Evolutionary conservation across 2,113 vertebrate species (phyloP).

Genomic region (Gopherus flavomarginatus): DNA sequence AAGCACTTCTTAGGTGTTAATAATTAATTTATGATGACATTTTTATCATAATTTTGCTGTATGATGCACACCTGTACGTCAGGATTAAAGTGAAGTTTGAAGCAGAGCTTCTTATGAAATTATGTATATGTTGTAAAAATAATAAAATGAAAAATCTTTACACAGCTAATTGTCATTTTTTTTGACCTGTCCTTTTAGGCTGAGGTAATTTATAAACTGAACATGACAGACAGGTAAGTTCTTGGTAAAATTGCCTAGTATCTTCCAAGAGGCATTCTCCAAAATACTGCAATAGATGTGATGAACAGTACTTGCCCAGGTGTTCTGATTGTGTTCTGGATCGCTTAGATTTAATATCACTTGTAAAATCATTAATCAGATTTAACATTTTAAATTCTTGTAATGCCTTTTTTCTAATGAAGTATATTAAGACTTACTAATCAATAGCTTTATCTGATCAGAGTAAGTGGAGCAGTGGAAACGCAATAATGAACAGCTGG

Average conservation of each 20-base stretch:
- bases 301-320: not conserved
- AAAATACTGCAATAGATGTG: not conserved
- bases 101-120: not conserved
- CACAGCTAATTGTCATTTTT: slow-evolving; percentile 55
- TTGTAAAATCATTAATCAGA: not conserved
- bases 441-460: not conserved
- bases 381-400: not conserved
- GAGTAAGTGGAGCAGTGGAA: not conserved
- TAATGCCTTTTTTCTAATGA: not conserved
- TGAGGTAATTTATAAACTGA: slow-evolving; percentile 98
- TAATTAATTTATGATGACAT: not conserved
- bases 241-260: not conserved
- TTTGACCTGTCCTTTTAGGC: slow-evolving; percentile 83
- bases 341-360: not conserved
- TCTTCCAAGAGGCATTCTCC: not conserved
- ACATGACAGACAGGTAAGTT: slow-evolving; percentile 98
- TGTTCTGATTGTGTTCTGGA: not conserved
- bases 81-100: not conserved
- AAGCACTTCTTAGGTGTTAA: not conserved
- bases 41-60: not conserved
- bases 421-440: not conserved
- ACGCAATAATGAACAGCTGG: not conserved
- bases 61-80: not conserved
- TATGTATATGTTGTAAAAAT: not conserved
- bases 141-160: not conserved